A percentile compares a stretch with the other conserved stretches of the same genome.
Evolutionary conservation across 2,113 vertebrate species (phyloP).

Genomic region (Nettapus auritus): DNA sequence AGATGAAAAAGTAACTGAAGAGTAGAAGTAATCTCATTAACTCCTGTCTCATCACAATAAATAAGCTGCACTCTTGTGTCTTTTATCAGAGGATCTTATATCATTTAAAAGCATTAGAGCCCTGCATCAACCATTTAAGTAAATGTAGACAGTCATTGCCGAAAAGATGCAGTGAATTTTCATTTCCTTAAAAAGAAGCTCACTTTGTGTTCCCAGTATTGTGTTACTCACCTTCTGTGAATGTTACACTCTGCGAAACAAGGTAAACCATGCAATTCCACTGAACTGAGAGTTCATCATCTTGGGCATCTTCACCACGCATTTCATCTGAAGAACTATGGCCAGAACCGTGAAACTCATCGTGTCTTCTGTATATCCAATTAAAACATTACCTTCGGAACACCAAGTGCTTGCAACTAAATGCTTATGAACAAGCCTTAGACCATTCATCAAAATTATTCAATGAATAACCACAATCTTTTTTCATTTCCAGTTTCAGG

Average conservation of each 20-base stretch:
- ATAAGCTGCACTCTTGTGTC: slow-evolving; percentile 69
- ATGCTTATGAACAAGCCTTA: not conserved
- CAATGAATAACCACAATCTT: slow-evolving; percentile 38
- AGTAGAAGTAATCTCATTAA: slow-evolving; percentile 72
- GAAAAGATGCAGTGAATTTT: slow-evolving; percentile 66
- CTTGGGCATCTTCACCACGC: not conserved
- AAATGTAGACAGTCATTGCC: slow-evolving; percentile 57
- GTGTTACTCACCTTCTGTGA: slow-evolving; percentile 64
- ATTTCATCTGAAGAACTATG: slow-evolving; percentile 16
- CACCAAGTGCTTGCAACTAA: slow-evolving; percentile 2
- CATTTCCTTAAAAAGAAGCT: slow-evolving; percentile 63
- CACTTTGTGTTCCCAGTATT: slow-evolving; percentile 54
- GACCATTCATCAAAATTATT: slow-evolving; percentile 62
- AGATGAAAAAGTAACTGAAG: slow-evolving; percentile 70
- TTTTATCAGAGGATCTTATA: slow-evolving; percentile 70
- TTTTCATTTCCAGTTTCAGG: slow-evolving; percentile 8
- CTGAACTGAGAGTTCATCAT: not conserved
- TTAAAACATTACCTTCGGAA: slow-evolving; percentile 20
- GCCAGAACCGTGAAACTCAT: slow-evolving; percentile 46
- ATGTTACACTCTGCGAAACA: slow-evolving; percentile 22
- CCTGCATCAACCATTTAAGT: slow-evolving; percentile 67
- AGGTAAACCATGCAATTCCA: slow-evolving; percentile 33
- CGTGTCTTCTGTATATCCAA: slow-evolving; percentile 28
- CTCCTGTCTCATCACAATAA: slow-evolving; percentile 71
- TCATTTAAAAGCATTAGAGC: slow-evolving; percentile 66